Evolutionary conservation across 1,140 invertebrate species (phyloP).

Genomic region (Portunus trituberculatus): DNA sequence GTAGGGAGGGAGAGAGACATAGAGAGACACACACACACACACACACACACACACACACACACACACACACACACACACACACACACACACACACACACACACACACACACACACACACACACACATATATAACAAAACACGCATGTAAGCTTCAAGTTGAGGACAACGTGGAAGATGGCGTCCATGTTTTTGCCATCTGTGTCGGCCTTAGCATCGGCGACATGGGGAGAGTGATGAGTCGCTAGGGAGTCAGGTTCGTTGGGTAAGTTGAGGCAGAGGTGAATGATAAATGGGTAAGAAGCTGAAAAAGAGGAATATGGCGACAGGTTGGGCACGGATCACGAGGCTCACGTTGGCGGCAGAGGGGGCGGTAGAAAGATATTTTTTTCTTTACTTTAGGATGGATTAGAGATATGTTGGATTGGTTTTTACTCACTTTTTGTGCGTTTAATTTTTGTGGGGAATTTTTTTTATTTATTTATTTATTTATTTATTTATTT

Average conservation of each 20-base stretch:
- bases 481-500: too few species aligned
- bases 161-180: neutral
- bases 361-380: neutral
- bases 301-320: neutral
- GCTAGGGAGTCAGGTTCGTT: neutral
- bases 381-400: too few species aligned
- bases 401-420: too few species aligned
- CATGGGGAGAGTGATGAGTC: neutral
- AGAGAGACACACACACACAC: neutral
- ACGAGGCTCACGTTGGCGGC: neutral
- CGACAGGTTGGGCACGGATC: too few species aligned
- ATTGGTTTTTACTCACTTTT: too few species aligned
- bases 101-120: constrained; percentile 41
- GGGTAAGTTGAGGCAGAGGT: neutral
- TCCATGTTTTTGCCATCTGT: neutral
- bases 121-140: constrained; percentile 9
- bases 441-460: too few species aligned
- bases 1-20: too few species aligned
- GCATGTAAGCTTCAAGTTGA: neutral
- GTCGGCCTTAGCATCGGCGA: neutral
- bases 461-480: too few species aligned
- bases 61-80: constrained; percentile 12
- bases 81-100: constrained; percentile 36
- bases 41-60: constrained; percentile 11
- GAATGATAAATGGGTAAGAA: neutral